Conservation (phyloP, 2,797 vertebrate species). For the Meriones psammophilus region DNA sequence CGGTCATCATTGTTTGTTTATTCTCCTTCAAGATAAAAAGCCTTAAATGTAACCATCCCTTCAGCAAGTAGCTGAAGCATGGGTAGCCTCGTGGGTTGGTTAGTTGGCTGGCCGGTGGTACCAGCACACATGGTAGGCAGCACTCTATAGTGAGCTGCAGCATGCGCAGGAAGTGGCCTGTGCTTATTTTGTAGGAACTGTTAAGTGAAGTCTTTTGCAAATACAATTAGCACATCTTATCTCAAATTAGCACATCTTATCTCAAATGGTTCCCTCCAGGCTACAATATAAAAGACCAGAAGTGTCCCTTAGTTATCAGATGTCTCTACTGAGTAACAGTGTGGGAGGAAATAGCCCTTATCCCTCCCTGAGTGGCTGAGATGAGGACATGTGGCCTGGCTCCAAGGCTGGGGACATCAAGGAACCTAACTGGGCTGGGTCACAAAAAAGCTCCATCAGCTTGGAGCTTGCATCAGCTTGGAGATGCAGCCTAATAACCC, state of each 20-base stretch:
- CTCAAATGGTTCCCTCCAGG: not conserved
- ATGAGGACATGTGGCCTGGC: not conserved
- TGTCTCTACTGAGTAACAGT: not conserved
- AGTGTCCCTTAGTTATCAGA: not conserved
- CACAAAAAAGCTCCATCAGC: not conserved
- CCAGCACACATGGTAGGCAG: not conserved
- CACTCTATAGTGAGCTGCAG: not conserved
- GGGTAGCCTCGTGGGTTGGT: not conserved
- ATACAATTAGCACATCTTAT: not conserved
- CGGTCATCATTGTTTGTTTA: not conserved
- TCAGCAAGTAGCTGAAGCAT: not conserved
- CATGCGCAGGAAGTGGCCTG: not conserved
- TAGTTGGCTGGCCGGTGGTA: not conserved
- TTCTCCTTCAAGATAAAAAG: constrained; percentile 60
- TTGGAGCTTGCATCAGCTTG: not conserved
- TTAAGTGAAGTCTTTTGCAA: not conserved
- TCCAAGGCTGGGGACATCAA: not conserved
- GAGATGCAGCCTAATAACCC: constrained; percentile 2
- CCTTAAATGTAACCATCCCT: not conserved
- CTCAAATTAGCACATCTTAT: not conserved
- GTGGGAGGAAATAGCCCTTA: not conserved
- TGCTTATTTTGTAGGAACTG: not conserved
- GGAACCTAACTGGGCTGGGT: not conserved
- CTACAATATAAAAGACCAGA: not conserved
- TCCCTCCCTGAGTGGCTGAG: not conserved